Base-by-base conservation (phyloP, 2,888 invertebrate species). In the Andrena flavipes region DNA sequence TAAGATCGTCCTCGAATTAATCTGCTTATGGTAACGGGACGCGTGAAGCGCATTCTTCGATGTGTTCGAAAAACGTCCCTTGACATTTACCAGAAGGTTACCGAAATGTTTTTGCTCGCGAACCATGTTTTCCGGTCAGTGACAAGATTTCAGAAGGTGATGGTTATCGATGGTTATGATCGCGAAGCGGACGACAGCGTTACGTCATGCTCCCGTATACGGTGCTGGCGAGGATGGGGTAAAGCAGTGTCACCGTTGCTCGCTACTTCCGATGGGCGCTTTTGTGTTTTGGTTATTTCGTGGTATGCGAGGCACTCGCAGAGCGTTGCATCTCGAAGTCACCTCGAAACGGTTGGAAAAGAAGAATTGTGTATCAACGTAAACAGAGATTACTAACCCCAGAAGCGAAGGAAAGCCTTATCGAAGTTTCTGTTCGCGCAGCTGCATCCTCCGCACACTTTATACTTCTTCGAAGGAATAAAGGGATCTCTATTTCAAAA, bases 181-280 rank as follows among this genome's bases (percentile, higher is more conserved):
- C 56, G 63, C 65, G 54, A 71, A 49, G 51, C 23, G 62, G 20
- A 30, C 49, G 35, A 51, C 51, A 7, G 29, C 48, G 54, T 82
- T 82, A 56, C 76, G 59, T 82, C 82, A 82, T 60, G 72, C 81
- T 8, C 64, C 63, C 72, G 10, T 64, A 72, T 63, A 76, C 51
- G 68, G 68, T 29, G 20, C 71, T 59, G 62, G 49, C 69, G 13
- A 71, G 51, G 23, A 59, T 67, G 62, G 48, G 42, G 35, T 30
- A 71, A 62, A 80, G 49, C 10, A 56, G 51, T 33, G 49, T 62
- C 60, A 8, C 49, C 8, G 65, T 49, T 60, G 16, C 33, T 4
- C 13, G 33, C 29, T 51, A n/a, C 26, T 62, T 29, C 48, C n/a
- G 23, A 63, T 16, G 62, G 20, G 23, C 10, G 54, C 67, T 76